Evolutionary conservation across 2,113 vertebrate genomes (phyloP), one percentile per base, ranked within the genome.

Genomic region (Platichthys stellatus): DNA sequence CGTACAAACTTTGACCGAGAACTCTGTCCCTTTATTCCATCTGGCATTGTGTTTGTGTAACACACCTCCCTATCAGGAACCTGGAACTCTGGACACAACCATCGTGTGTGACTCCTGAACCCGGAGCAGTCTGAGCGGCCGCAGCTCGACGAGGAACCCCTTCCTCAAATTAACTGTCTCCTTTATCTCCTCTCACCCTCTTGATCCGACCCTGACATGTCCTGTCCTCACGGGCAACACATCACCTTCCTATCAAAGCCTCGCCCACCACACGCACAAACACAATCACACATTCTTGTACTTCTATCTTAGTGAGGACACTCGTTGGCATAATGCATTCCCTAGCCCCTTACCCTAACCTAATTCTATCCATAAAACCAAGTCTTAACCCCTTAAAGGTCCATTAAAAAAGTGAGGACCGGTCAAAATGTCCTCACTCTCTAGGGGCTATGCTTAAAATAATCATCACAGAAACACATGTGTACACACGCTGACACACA

Each of bases 201-300:
- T 65, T 61, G 53, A 28, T 64, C 35, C 2, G 26, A 71, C 58
- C 60, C 62, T 49, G 53, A 35, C 58, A 71, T 14, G 21, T 72
- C 72, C 87, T 85, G 80, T 87, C 83, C 64, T 86, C 80, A 35
- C 80, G 70, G 66, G 63, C 61, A 49, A 69, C 38, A 77, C 72
- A 62, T 87, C 89, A 86, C 88, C 83, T 87, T 79, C 75, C 80
- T 88, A 88, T 91, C 88, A 49, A 69, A 68, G 57, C 73, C 65
- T 79, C 81, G 79, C 67, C 63, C 45, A 31, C 24, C 60, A 62
- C 72, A 78, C 81, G 62, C 45, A 74, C 78, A 63, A 43, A 21
- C 28, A 35, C 38, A 43, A n/a, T 23, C 68, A 66, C 21, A 58
- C 74, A 61, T 45, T 38, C 58, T 38, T 38, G 35, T 38, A 38